These are phyloP conservation scores for Agonopterix heracliana DNA, from an alignment of 2,888 invertebrate species.

Conservation along the genomic window DNA sequence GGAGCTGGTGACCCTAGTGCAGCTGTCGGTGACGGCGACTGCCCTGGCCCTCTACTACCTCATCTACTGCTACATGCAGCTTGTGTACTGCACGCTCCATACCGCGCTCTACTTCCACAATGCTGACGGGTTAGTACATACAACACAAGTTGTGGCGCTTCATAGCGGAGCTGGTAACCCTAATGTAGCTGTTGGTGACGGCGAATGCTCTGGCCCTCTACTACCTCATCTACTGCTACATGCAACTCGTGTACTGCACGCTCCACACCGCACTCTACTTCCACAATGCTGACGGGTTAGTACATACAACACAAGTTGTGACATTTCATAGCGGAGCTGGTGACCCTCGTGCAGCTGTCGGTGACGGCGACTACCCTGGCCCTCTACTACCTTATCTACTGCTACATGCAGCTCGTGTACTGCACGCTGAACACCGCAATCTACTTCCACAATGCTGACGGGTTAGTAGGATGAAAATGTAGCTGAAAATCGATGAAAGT, in stretches of 20 bases:
- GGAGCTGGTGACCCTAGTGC: constrained; percentile 47
- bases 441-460: not conserved
- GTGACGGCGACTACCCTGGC: constrained; percentile 33
- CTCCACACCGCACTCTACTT: constrained; percentile 55
- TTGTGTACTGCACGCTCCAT: constrained; percentile 51
- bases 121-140: constrained; percentile 52
- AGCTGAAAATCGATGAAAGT: too few species aligned
- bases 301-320: not conserved
- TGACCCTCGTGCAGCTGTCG: constrained; percentile 45
- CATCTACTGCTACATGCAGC: constrained; percentile 64
- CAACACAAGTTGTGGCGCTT: too few species aligned
- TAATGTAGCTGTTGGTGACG: constrained; percentile 53
- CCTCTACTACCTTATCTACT: not conserved
- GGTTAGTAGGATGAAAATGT: too few species aligned
- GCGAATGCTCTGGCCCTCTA: constrained; percentile 13
- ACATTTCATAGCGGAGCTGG: not conserved
- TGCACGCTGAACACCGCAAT: not conserved
- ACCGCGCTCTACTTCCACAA: constrained; percentile 60
- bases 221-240: constrained; percentile 38
- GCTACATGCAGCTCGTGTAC: not conserved
- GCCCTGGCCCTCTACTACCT: constrained; percentile 61
- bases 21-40: constrained; percentile 53
- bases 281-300: constrained; percentile 61
- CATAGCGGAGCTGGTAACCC: constrained; percentile 10
- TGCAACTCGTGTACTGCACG: constrained; percentile 59